Conservation (phyloP, 2,888 invertebrate species). For the Caenorhabditis zanzibari region DNA sequence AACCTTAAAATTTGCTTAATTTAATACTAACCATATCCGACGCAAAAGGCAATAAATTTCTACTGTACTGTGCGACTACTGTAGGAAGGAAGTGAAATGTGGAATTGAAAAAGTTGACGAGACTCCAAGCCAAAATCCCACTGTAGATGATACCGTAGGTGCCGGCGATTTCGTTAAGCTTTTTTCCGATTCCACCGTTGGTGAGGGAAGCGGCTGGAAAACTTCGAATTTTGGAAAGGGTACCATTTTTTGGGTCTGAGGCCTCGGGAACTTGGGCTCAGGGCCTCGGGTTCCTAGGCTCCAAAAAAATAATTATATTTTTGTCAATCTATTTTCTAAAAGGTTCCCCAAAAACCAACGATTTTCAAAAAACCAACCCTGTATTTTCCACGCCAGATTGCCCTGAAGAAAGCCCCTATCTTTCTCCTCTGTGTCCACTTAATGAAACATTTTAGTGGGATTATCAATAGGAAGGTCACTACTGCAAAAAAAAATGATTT, state of each 20-base stretch:
- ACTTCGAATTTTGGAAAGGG: no score
- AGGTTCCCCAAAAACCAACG: no score
- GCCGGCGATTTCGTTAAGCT: constrained; percentile 23
- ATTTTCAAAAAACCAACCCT: constrained; percentile 17
- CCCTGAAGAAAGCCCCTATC: no score
- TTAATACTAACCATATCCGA: constrained; percentile 37
- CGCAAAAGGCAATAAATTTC: constrained; percentile 4
- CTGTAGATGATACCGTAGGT: constrained; percentile 33
- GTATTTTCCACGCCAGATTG: constrained; percentile 25
- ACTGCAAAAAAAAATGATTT: constrained; percentile 23
- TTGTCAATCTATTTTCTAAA: no score
- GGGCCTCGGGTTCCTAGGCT: no score
- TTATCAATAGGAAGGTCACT: not conserved
- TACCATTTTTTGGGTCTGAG: not conserved
- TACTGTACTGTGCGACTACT: not conserved
- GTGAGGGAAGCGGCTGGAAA: constrained; percentile 12
- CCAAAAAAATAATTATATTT: no score
- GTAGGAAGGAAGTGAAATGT: constrained; percentile 15
- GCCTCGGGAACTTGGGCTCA: not conserved
- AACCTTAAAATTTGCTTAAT: no score
- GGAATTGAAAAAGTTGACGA: constrained; percentile 7
- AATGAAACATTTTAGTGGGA: constrained; percentile 1
- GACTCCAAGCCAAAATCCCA: constrained; percentile 27
- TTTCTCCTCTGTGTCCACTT: no score
- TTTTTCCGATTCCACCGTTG: constrained; percentile 16